Percentiles rank a stretch among this genome's conserved stretches.
Evolutionary conservation across 1,140 invertebrate species (phyloP).

Genomic region (Macrobrachium nipponense): DNA sequence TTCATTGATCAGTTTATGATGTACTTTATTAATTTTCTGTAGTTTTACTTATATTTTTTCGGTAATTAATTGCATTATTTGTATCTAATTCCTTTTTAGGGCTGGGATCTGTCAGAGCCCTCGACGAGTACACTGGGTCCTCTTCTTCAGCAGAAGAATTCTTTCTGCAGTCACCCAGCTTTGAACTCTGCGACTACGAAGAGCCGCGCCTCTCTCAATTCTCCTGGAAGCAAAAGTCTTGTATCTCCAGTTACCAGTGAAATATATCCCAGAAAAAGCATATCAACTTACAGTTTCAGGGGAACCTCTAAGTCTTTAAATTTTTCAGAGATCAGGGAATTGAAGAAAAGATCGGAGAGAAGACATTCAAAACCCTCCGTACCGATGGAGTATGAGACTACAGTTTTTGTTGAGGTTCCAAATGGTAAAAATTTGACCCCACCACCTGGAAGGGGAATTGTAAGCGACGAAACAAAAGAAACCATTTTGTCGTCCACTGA

Average conservation of each 20-base stretch:
- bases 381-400: not conserved
- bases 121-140: constrained; percentile 23
- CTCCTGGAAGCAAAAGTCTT: constrained; percentile 30
- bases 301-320: not conserved
- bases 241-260: constrained; percentile 6
- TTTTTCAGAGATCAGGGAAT: not conserved
- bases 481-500: too few species aligned
- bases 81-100: not conserved
- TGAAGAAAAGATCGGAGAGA: not conserved
- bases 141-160: constrained; percentile 27
- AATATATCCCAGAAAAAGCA: constrained; percentile 16
- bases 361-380: not conserved
- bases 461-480: not conserved
- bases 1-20: too few species aligned
- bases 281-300: constrained; percentile 49
- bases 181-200: not conserved
- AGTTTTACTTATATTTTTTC: too few species aligned
- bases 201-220: not conserved
- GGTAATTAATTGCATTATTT: not conserved
- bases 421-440: not conserved
- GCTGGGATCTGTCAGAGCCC: constrained; percentile 16
- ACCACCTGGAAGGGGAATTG: not conserved
- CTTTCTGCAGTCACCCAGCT: constrained; percentile 29
- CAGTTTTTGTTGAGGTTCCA: not conserved
- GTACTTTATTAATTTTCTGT: too few species aligned